Percentiles rank a stretch among this genome's conserved stretches.
Evolutionary conservation across 2,797 vertebrate species (phyloP).

Genomic region (Catharus ustulatus): DNA sequence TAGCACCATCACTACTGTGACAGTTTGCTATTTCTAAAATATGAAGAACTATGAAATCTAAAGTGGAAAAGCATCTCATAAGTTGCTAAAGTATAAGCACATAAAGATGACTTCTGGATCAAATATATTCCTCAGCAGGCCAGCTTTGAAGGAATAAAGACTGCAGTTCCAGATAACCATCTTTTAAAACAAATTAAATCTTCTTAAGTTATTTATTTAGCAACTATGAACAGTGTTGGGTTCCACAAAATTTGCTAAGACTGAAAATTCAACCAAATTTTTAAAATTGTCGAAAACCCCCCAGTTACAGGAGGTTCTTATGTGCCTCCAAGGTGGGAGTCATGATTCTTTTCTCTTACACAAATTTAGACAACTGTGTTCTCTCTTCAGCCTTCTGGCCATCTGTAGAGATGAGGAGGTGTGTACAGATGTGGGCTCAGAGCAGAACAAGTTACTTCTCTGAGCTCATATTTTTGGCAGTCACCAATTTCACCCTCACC

Average conservation of each 20-base stretch:
- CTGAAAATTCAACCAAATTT: neutral
- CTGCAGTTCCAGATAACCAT: neutral
- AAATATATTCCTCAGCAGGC: neutral
- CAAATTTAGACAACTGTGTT: conserved; percentile 69
- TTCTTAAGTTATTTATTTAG: neutral
- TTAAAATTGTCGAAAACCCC: neutral
- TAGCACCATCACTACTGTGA: neutral
- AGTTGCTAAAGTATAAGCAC: neutral
- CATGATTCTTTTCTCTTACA: conserved; percentile 63
- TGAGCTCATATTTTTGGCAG: conserved; percentile 68
- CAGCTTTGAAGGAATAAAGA: neutral
- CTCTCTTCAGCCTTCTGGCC: conserved; percentile 66
- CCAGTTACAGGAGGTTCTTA: conserved; percentile 35
- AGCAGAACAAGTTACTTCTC: conserved; percentile 53
- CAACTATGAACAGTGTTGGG: neutral
- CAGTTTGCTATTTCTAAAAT: neutral
- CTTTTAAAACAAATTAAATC: neutral
- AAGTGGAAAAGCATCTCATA: neutral
- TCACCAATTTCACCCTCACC: conserved; percentile 62
- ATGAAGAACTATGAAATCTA: neutral
- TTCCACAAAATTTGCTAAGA: neutral
- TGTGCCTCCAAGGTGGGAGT: conserved; percentile 55
- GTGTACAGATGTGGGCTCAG: conserved; percentile 68
- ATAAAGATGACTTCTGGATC: neutral
- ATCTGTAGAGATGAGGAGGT: conserved; percentile 70